A percentile compares a stretch with the other conserved stretches of the same genome.
phyloP scores from a whole-genome alignment of 2,113 vertebrate species.

The Noturus placidus region DNA sequence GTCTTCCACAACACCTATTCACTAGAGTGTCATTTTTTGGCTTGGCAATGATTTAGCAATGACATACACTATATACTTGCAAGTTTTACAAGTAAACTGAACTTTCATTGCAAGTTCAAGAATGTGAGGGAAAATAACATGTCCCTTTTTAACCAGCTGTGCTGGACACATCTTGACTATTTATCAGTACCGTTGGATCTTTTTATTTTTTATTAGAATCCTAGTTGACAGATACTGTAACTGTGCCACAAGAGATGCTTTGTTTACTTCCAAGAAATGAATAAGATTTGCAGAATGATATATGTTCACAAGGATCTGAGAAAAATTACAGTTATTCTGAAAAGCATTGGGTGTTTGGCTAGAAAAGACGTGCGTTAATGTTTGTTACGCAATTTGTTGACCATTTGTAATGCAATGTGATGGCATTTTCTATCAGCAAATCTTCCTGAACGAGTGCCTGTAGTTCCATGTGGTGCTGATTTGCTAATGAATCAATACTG shows the following conservation, averaged over 20 bases:
- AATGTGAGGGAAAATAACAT: not conserved
- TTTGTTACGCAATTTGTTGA: not conserved
- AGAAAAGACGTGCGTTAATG: not conserved
- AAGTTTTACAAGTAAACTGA: slow-evolving; percentile 7
- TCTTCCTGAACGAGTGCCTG: not conserved
- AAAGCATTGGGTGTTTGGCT: not conserved
- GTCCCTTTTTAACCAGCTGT: slow-evolving; percentile 12
- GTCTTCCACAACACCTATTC: not conserved
- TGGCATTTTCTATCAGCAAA: not conserved
- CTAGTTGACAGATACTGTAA: not conserved
- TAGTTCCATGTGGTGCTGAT: not conserved
- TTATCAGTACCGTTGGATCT: not conserved
- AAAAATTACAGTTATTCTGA: not conserved
- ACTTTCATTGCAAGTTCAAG: slow-evolving; percentile 12
- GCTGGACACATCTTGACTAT: not conserved
- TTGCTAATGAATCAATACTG: not conserved
- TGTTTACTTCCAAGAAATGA: slow-evolving; percentile 2
- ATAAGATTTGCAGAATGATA: not conserved
- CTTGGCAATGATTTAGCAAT: not conserved
- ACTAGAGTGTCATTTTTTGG: not conserved
- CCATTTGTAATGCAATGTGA: not conserved
- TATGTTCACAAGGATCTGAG: not conserved
- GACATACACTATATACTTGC: not conserved
- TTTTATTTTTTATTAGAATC: not conserved
- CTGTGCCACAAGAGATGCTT: not conserved